These are phyloP conservation scores for Aporophyla lueneburgensis DNA, from an alignment of 2,888 invertebrate genomes.

Conservation along the genomic window DNA sequence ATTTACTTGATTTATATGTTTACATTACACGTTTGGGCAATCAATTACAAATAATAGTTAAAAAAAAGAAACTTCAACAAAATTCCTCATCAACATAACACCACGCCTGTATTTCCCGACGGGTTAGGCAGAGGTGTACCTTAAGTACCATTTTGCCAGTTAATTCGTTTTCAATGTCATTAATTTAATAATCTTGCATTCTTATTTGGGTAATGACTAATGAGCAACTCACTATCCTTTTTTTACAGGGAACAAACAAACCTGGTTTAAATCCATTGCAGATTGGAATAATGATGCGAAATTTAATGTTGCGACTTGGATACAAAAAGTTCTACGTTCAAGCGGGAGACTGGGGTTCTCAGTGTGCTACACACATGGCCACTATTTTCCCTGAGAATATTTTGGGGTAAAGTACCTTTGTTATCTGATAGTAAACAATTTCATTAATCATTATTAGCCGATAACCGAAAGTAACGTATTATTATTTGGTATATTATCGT, in stretches of 20 bases:
- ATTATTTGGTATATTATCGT: conserved; percentile 30
- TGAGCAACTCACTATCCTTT: not conserved
- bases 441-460: not conserved
- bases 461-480: not conserved
- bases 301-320: conserved; percentile 94
- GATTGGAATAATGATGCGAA: conserved; percentile 92
- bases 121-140: not conserved
- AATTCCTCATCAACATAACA: not conserved
- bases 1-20: not conserved
- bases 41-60: not conserved
- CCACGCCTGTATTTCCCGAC: not conserved
- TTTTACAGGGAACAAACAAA: conserved; percentile 88
- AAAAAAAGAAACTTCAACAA: not conserved
- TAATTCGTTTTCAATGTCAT: not conserved
- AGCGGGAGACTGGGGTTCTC: conserved; percentile 95
- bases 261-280: conserved; percentile 91
- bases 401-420: conserved; percentile 79
- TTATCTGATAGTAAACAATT: conserved; percentile 4
- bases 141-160: not conserved
- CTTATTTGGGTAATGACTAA: not conserved
- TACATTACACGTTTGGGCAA: not conserved
- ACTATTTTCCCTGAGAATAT: conserved; percentile 92
- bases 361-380: conserved; percentile 91
- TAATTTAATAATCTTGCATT: not conserved
- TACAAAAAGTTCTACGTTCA: conserved; percentile 93